Evolutionary conservation across 2,888 invertebrate species (phyloP), one percentile per base, ranked within the genome.

Genomic region (Dynastes hyllus): DNA sequence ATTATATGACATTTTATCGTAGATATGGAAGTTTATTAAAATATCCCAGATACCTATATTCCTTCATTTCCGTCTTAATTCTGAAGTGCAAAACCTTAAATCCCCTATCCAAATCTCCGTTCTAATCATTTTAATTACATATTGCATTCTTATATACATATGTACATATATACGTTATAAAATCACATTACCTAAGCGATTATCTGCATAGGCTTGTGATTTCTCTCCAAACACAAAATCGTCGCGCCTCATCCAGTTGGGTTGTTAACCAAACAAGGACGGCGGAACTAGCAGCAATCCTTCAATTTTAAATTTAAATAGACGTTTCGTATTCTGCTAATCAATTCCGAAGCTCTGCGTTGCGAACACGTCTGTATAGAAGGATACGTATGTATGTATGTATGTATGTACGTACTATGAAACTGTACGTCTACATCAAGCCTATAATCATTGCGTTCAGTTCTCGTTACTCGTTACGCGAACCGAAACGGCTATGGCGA

Each of bases 261-360:
- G 22, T 32, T 32, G 27, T 22, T 71, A 69, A 16, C 55, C 40
- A 71, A 71, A 71, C 71, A 71, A 37, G 58, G 66, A 66, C 53
- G 50, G 22, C 45, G 53, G 37, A 22, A 73, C 8, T 29, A 37
- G 29, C 40, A 16, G 13, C 27, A 45, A 61, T 58, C 61, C 75
- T 73, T 66, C 75, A 80, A 80, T 66, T 75, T 61, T 37, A 75
- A 75, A 69, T 80, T 67, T 70, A 73, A 69, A 80, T 67, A 69
- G 40, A 61, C 50, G 50, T 2, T 50, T 69, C 70, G 58, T 55
- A 67, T 61, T 77, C 65, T 69, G 58, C 78, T 78, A 78, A 78
- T 80, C 80, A 80, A 78, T 78, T 65, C 76, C 58, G 51, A 65
- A 51, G 76, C 40, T 45, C 40, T 11, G 22, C 37, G 58, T 73